Evolutionary conservation across 2,888 invertebrate species (phyloP).

Genomic region (Halictus ligatus): DNA sequence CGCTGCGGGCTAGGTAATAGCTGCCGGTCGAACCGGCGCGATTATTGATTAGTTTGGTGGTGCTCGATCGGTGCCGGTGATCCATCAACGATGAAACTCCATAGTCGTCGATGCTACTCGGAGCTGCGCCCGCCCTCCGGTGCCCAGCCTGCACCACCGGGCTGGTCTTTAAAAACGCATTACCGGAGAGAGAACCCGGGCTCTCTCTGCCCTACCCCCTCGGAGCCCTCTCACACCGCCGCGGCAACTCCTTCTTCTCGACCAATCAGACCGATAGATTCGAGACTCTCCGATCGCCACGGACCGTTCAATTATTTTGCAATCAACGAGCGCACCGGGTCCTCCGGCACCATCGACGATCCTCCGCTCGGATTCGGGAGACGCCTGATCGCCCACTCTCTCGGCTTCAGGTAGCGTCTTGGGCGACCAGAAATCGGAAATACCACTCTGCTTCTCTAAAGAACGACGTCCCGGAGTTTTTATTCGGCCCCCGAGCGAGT

Average conservation of each 20-base stretch:
- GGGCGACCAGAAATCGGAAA: neutral
- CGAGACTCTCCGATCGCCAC: constrained; percentile 78
- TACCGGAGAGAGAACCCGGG: constrained; percentile 73
- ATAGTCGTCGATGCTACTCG: constrained; percentile 65
- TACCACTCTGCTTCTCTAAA: neutral
- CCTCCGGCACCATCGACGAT: constrained; percentile 22
- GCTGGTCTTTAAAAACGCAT: constrained; percentile 85
- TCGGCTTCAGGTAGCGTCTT: neutral
- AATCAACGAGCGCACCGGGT: constrained; percentile 75
- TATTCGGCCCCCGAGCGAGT: neutral
- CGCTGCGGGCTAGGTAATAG: constrained; percentile 78
- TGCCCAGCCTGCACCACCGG: constrained; percentile 71
- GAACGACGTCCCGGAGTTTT: neutral
- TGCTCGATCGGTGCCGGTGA: constrained; percentile 82
- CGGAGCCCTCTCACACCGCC: neutral
- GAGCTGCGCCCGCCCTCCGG: constrained; percentile 67
- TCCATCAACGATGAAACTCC: constrained; percentile 81
- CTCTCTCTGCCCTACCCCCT: neutral
- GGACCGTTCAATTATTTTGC: constrained; percentile 84
- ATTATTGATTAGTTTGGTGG: constrained; percentile 84
- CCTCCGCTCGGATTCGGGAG: neutral
- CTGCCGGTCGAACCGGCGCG: constrained; percentile 76
- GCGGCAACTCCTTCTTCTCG: constrained; percentile 40
- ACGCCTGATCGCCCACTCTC: neutral
- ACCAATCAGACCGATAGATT: constrained; percentile 82